phyloP scores from a whole-genome alignment of 2,888 invertebrate species.

The Troilus luridus region DNA sequence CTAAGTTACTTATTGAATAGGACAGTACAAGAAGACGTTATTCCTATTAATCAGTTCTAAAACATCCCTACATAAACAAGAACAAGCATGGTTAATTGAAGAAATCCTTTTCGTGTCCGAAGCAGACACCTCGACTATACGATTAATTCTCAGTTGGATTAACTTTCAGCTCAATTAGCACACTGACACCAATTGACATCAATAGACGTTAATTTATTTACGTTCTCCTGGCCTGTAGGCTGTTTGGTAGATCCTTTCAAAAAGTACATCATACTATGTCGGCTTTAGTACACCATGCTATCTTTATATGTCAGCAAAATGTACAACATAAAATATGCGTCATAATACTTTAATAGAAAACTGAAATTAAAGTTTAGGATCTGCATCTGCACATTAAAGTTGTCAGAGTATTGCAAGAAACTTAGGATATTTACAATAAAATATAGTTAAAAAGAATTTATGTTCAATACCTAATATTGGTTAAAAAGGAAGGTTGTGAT shows the following conservation, averaged over 20 bases:
- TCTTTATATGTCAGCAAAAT: too few species aligned
- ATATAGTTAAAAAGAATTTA: too few species aligned
- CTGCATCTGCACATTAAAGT: too few species aligned
- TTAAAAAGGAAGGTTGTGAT: too few species aligned
- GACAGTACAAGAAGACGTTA: neutral
- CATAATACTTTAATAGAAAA: too few species aligned
- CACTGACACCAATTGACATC: constrained; percentile 33
- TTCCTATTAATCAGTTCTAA: neutral
- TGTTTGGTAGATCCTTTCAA: neutral
- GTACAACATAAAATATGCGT: too few species aligned
- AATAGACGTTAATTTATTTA: constrained; percentile 28
- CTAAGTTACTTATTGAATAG: neutral
- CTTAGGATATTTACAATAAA: too few species aligned
- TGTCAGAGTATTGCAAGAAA: too few species aligned
- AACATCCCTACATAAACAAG: neutral
- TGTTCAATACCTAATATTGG: too few species aligned
- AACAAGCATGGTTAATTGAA: neutral
- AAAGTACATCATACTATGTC: neutral
- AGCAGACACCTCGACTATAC: neutral
- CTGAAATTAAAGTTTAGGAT: too few species aligned
- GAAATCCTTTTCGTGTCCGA: neutral
- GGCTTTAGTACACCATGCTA: neutral
- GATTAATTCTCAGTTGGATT: neutral
- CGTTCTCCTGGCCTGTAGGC: neutral
- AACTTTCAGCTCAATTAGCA: neutral